A percentile compares a stretch with the other conserved stretches of the same genome.
phyloP scores from a whole-genome alignment of 2,888 invertebrate species.

The Formica aserva region DNA sequence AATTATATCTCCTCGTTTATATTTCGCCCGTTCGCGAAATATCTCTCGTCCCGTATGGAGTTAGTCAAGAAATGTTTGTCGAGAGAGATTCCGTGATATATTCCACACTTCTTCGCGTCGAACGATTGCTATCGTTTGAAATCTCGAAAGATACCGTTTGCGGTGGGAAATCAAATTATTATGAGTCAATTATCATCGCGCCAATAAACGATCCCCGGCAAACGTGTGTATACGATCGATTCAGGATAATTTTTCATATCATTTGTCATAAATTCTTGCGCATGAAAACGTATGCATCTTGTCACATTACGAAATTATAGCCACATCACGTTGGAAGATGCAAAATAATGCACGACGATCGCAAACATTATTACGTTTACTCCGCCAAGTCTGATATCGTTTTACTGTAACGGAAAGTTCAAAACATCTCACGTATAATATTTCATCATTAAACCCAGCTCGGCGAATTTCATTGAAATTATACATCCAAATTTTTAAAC shows the following conservation, averaged over 20 bases:
- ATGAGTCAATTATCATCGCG: conserved; percentile 56
- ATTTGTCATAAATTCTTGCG: conserved; percentile 21
- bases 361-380: conserved; percentile 25
- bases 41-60: conserved; percentile 27
- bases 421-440: neutral
- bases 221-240: neutral
- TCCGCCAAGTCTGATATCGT: conserved; percentile 7
- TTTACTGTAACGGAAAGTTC: neutral
- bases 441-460: conserved; percentile 7
- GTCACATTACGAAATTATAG: conserved; percentile 12
- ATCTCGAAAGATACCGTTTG: conserved; percentile 18
- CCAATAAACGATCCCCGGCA: conserved; percentile 45
- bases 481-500: neutral
- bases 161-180: conserved; percentile 34
- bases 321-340: neutral
- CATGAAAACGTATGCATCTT: neutral
- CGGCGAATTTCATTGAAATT: neutral
- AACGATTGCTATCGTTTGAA: conserved; percentile 1
- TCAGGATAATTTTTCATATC: conserved; percentile 28
- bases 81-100: conserved; percentile 31
- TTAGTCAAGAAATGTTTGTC: conserved; percentile 6
- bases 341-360: neutral
- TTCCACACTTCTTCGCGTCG: neutral
- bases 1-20: conserved; percentile 59
- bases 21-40: conserved; percentile 41